Conservation (phyloP, 2,797 vertebrate genomes). For the Pristis pectinata region DNA sequence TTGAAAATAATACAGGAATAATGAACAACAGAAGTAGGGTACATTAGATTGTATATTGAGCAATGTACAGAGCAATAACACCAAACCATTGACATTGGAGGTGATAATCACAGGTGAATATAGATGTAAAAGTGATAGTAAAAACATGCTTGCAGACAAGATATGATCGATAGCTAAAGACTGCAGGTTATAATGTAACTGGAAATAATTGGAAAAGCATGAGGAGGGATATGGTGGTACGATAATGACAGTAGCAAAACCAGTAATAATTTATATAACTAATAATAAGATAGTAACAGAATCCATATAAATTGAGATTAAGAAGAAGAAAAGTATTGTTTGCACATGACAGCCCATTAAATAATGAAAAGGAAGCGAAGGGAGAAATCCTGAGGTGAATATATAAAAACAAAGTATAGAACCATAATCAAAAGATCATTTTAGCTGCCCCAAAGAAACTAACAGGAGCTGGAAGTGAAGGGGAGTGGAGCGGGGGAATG, state of each 20-base stretch:
- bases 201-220: neutral
- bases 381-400: neutral
- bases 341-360: neutral
- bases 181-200: neutral
- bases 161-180: neutral
- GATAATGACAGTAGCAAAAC: neutral
- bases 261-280: neutral
- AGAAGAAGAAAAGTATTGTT: neutral
- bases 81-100: neutral
- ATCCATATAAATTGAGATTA: neutral
- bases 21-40: neutral
- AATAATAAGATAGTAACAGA: neutral
- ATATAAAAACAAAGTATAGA: neutral
- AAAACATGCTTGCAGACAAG: neutral
- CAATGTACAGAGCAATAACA: neutral
- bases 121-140: neutral
- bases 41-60: neutral
- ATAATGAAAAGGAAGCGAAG: neutral
- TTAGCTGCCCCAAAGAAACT: neutral
- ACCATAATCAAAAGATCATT: neutral
- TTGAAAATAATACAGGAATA: neutral
- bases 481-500: too few species aligned
- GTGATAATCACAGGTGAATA: neutral
- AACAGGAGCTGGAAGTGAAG: neutral
- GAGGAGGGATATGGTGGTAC: neutral